Conservation (phyloP, 2,797 vertebrate species). For the Pipistrellus pipistrellus region DNA sequence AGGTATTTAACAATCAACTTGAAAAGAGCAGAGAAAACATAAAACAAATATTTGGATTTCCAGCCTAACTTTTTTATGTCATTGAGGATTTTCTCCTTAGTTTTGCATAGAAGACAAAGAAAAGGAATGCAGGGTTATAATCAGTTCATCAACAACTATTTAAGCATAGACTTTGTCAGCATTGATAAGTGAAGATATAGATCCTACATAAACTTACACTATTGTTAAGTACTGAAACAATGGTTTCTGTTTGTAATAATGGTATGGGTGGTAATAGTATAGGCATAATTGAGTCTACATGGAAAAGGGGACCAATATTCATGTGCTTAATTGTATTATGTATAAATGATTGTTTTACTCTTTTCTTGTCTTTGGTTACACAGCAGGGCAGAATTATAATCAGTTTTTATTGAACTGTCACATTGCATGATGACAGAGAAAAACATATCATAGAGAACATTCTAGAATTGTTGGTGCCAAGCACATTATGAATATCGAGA, state of each 20-base stretch:
- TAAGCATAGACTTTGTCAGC: background rate
- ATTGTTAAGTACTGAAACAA: background rate
- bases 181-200: constrained; percentile 5
- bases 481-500: constrained; percentile 56
- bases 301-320: constrained; percentile 36
- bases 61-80: background rate
- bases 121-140: background rate
- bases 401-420: constrained; percentile 60
- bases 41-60: constrained; percentile 33
- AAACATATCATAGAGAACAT: constrained; percentile 49
- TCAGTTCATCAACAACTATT: background rate
- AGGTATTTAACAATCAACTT: constrained; percentile 7
- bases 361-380: constrained; percentile 37
- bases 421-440: constrained; percentile 18
- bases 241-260: background rate
- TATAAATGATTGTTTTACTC: constrained; percentile 10
- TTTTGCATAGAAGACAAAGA: constrained; percentile 34
- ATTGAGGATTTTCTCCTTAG: background rate
- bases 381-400: constrained; percentile 46
- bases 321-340: background rate
- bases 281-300: background rate
- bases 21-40: background rate
- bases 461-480: constrained; percentile 40
- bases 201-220: background rate
- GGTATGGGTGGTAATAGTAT: background rate